Base-by-base conservation (phyloP, 2,888 invertebrate genomes). In the Pteria penguin region DNA sequence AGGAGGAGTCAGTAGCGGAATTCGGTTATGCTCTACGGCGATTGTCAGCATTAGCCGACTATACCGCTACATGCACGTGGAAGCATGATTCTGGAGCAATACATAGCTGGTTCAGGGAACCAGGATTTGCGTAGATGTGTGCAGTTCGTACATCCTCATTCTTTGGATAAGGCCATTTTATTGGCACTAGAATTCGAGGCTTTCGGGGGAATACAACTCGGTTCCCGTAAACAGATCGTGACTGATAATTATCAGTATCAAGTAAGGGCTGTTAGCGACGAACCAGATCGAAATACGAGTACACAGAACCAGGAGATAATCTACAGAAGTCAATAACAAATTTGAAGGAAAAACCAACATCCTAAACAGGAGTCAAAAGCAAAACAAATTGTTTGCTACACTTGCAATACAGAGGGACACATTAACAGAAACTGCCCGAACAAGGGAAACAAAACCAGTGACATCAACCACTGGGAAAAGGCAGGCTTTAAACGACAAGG, bases 91-190 rank as follows among this genome's bases (percentile, higher is more conserved):
- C 65, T 73, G 54, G 72, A 72, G 14, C 69, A 70, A 62, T 77
- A 66, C 54, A 67, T 76, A 2, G 32, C 36, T 18, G 76, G 72
- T 0, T 32, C 68, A 36, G 61, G 36, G 11, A 72, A 61, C n/a
- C 67, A 72, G 54, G 72, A 76, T 18, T 45, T 66, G 18, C 57
- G 60, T 33, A 71, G 71, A 3, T 70, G 70, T 65, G 75, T 75
- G 4, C 57, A 67, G 36, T 57, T 76, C 63, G 29, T 52, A 27
- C 72, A 72, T 22, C 61, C 67, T 8, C 29, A 61, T 11, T 32
- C 62, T 4, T 58, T 72, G 14, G 54, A 72, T 26, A 33, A n/a
- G 60, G 45, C 45, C 8, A 45, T 45, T 14, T 45, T 18, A 8
- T 18, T 45, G 8, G 45, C 45, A 8, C 18, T 60, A 11, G 5